Percentiles rank a stretch among this genome's conserved stretches.
Evolutionary conservation across 2,797 vertebrate species (phyloP).

Genomic region (Dendrocincla tyrannina): DNA sequence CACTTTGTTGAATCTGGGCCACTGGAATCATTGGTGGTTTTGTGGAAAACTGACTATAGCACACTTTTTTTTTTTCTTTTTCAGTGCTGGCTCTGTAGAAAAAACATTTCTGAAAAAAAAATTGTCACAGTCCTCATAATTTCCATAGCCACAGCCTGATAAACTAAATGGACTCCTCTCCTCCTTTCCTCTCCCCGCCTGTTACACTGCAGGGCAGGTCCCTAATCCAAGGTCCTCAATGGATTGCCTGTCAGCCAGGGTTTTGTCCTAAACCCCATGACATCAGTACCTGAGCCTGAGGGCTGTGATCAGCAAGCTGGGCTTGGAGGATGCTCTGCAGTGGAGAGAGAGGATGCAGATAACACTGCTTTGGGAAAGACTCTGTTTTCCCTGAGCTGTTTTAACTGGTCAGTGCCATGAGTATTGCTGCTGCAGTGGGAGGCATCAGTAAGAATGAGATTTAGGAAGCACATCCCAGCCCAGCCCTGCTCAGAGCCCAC

Average conservation of each 20-base stretch:
- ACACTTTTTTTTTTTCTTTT: not conserved
- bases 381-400: not conserved
- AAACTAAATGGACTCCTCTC: not conserved
- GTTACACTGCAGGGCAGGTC: not conserved
- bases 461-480: not conserved
- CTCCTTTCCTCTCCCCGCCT: too few relatives aligned
- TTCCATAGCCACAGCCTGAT: not conserved
- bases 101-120: not conserved
- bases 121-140: not conserved
- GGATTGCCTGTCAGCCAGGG: not conserved
- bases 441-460: not conserved
- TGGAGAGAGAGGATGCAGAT: not conserved
- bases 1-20: not conserved
- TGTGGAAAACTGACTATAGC: not conserved
- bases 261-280: not conserved
- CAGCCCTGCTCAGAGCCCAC: not conserved
- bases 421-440: not conserved
- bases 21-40: not conserved
- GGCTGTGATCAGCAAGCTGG: not conserved
- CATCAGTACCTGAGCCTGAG: not conserved
- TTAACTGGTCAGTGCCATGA: fast-evolving
- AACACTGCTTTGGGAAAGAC: not conserved
- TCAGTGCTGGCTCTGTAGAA: not conserved
- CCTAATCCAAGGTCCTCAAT: not conserved
- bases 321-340: fast-evolving